Evolutionary conservation across 2,888 invertebrate genomes (phyloP).

Genomic region (Thymelicus lineola): DNA sequence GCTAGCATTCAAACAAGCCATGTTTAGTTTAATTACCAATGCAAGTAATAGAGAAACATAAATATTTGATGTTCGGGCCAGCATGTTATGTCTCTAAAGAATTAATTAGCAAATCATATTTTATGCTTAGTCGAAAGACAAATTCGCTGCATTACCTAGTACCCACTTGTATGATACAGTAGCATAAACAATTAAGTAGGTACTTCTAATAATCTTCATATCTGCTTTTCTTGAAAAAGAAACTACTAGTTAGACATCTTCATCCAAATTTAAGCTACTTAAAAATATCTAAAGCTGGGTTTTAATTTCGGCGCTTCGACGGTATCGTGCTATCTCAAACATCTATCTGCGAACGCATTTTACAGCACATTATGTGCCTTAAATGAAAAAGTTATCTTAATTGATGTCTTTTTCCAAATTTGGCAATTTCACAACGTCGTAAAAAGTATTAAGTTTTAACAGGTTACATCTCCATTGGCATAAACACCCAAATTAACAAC

Average conservation of each 20-base stretch:
- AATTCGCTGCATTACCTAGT: too few species aligned
- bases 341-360: not conserved
- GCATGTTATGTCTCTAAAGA: not conserved
- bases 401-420: not conserved
- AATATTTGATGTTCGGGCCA: slow-evolving; percentile 15
- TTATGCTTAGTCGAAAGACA: not conserved
- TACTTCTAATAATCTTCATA: not conserved
- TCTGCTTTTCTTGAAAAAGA: not conserved
- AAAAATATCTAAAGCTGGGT: not conserved
- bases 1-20: slow-evolving; percentile 19
- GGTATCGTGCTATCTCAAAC: not conserved
- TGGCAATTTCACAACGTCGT: not conserved
- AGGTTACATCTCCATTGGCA: not conserved
- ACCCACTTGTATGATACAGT: too few species aligned
- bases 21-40: slow-evolving; percentile 33
- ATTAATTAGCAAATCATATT: not conserved
- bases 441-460: too few species aligned
- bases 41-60: slow-evolving; percentile 20
- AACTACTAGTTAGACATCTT: not conserved
- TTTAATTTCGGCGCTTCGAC: not conserved
- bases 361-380: not conserved
- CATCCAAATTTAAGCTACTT: not conserved
- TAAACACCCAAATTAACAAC: not conserved
- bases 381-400: not conserved
- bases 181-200: not conserved